Percentiles rank a stretch among this genome's conserved stretches.
Conservation (phyloP, 2,113 vertebrate species). For the Cacatua alba region DNA sequence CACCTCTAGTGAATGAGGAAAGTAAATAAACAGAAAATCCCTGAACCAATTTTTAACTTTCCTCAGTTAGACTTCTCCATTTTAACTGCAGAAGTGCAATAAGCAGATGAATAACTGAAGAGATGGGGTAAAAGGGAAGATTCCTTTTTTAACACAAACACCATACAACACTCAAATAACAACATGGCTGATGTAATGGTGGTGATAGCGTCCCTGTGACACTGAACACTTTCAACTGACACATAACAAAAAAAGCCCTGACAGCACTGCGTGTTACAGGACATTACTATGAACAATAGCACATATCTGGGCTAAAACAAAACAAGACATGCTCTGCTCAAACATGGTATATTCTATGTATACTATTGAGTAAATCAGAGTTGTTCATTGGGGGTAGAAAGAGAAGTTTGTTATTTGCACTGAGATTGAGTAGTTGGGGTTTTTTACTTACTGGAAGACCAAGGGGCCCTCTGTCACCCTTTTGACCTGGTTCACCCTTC, state of each 20-base stretch:
- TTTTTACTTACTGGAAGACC: constrained; percentile 98
- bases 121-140: background rate
- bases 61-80: background rate
- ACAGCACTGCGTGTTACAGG: background rate
- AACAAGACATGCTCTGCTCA: constrained; percentile 33
- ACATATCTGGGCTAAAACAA: constrained; percentile 34
- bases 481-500: constrained; percentile 95
- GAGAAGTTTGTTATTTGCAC: constrained; percentile 70
- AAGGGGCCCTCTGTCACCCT: constrained; percentile 97
- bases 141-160: constrained; percentile 17
- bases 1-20: background rate
- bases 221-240: constrained; percentile 32
- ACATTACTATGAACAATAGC: background rate
- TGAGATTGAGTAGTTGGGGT: constrained; percentile 74
- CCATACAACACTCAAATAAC: constrained; percentile 54
- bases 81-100: background rate
- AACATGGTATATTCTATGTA: background rate
- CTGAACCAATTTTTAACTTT: background rate
- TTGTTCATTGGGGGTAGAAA: constrained; percentile 64
- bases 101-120: background rate
- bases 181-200: background rate
- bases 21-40: background rate
- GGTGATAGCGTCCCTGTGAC: constrained; percentile 14
- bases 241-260: constrained; percentile 6
- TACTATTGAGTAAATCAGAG: constrained; percentile 67